Evolutionary conservation across 2,797 vertebrate species (phyloP), one percentile per base, ranked within the genome.

Genomic region (Hydrocynus forskahlii): DNA sequence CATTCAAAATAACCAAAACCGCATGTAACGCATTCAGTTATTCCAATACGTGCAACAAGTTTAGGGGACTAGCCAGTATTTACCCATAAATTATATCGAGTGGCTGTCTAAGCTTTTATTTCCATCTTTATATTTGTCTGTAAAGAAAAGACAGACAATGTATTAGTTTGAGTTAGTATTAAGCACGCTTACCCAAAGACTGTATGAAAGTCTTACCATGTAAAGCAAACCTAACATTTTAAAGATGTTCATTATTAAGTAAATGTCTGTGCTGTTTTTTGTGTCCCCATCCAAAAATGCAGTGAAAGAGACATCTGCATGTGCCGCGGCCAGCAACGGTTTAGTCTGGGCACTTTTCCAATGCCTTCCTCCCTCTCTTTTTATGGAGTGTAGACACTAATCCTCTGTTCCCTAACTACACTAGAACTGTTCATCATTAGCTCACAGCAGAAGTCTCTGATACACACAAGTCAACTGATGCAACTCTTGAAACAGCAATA

Each of bases 391-490:
- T n/a, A 82, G 73, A 87, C 77, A 83, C 71, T 78, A 73, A 66
- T 52, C 29, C 74, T 76, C 82, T 84, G 85, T 88, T 85, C 78
- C 59, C 78, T n/a, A 63, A 76, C 81, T 66, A 87, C 81, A 86
- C 80, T 82, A 74, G 81, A 80, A 62, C 71, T 75, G 81, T 87
- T 88, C 84, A 88, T 52, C 55, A 70, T 82, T 17, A 75, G 16
- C 40, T 77, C 35, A 17, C 48, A 35, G 38, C 64, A 69, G 23
- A 62, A 84, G 29, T 50, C 48, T 35, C 68, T 78, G 55, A 48
- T 29, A 52, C 57, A 81, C 76, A 79, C 59, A 67, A 68, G n/a
- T 75, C 79, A 29, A 64, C 60, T 76, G 35, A 29, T 63, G 60
- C 23, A 45, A 60, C 60, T 50, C 12, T 60, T 50, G 38, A n/a